Evolutionary conservation across 1,140 invertebrate species (phyloP), one percentile per base, ranked within the genome.

Genomic region (Streblospio benedicti): DNA sequence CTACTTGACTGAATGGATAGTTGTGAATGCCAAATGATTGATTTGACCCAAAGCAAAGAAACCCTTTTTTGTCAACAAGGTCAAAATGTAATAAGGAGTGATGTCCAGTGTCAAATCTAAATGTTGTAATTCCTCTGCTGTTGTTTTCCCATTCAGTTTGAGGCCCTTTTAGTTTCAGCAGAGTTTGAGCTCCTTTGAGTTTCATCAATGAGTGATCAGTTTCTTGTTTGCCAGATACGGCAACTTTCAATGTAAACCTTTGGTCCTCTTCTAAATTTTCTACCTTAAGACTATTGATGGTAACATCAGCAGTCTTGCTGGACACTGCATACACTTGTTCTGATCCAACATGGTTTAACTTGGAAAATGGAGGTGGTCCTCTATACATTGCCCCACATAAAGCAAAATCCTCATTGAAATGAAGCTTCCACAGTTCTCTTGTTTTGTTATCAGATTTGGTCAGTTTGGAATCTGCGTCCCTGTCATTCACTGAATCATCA

Each of bases 401-500:
- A 9, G 67, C 59, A 56, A 73, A 73, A 6, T 57, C 62, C 44
- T 74, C 70, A 43, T 67, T 60, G 43, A 67, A 76, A 25, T 55
- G 38, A 25, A 65, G 61, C 25, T 41, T 32, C 65, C 65, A 66
- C 25, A 62, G 30, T 9, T 61, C 20, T 51, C 63, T 30, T 2
- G 65, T 66, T 16, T 44, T 20, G 20, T 27, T 27, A 23, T 66
- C 62, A 0, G 59, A 56, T 32, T 28, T 18, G 23, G 18, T 53
- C 16, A 77, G 58, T 62, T 76, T 77, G 6, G 71, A 74, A 47
- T 68, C 63, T 30, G 67, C 62, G 14, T 65, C 57, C 44, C 70
- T 57, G 63, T 76, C 67, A 69, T 73, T 78, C 25, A 76, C 69
- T 3, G 75, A 67, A 58, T 76, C 75, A 60, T 74, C 73, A 57